These are phyloP conservation scores for Otus sunia DNA, from an alignment of 2,113 vertebrate species.

Conservation along the genomic window DNA sequence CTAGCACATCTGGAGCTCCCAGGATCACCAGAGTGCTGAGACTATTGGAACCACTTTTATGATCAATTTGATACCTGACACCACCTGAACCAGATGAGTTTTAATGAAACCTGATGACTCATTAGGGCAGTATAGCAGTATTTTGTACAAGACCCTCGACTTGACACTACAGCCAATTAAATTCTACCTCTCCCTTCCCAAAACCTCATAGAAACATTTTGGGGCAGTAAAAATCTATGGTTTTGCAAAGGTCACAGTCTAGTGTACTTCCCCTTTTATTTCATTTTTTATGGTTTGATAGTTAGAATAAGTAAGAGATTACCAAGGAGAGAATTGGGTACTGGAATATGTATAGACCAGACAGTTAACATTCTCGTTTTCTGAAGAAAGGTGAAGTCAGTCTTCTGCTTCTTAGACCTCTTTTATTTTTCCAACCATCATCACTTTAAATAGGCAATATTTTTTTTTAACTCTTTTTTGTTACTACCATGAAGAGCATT, in stretches of 20 bases:
- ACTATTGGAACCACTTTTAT: constrained; percentile 14
- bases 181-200: background rate
- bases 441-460: background rate
- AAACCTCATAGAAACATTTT: background rate
- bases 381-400: background rate
- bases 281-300: background rate
- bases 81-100: background rate
- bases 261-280: background rate
- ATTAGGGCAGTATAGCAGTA: background rate
- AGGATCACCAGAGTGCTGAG: background rate
- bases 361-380: background rate
- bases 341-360: background rate
- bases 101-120: background rate
- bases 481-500: background rate
- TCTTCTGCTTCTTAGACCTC: background rate
- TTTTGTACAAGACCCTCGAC: background rate
- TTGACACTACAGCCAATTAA: background rate
- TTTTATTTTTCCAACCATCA: background rate
- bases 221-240: background rate
- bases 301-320: background rate
- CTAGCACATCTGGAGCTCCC: background rate
- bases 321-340: background rate
- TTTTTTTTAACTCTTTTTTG: background rate
- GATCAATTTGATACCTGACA: constrained; percentile 6
- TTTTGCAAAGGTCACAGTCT: background rate